phyloP scores from a whole-genome alignment of 2,888 invertebrate species.

The Leptinotarsa rubiginosa region DNA sequence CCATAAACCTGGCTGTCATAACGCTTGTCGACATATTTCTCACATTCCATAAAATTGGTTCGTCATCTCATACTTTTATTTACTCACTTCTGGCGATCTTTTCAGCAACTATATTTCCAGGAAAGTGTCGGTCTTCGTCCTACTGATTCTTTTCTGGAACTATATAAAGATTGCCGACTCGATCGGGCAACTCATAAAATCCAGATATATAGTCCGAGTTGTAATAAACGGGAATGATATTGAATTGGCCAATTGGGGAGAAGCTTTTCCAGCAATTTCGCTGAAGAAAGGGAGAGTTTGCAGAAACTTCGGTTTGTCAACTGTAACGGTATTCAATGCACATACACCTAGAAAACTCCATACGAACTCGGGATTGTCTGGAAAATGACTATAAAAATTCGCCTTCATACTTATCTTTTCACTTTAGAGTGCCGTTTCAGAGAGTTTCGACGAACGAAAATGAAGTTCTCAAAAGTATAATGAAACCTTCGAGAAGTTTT shows the following conservation, averaged over 20 bases:
- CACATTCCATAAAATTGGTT: constrained; percentile 8
- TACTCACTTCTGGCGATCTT: background rate
- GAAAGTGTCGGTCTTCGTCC: background rate
- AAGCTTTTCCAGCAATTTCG: constrained; percentile 2
- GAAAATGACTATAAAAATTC: no score
- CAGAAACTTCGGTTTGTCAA: background rate
- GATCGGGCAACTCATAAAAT: constrained; percentile 14
- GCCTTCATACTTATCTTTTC: no score
- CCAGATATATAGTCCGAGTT: constrained; percentile 8
- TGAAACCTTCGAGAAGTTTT: constrained; percentile 21
- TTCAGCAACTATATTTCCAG: background rate
- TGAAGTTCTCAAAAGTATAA: constrained; percentile 17
- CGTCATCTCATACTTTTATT: background rate
- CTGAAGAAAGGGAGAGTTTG: background rate
- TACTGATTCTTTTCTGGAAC: background rate
- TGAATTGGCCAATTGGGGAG: constrained; percentile 3
- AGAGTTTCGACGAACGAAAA: constrained; percentile 20
- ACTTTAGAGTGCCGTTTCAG: background rate
- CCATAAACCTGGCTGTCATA: background rate
- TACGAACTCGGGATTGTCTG: background rate
- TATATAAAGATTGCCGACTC: constrained; percentile 11
- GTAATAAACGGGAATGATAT: background rate
- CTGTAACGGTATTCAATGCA: background rate
- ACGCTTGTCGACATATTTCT: background rate
- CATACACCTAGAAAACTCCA: background rate